Evolutionary conservation across 1,140 invertebrate genomes (phyloP), one percentile per base, ranked within the genome.

Genomic region (Lanistes nyassanus): DNA sequence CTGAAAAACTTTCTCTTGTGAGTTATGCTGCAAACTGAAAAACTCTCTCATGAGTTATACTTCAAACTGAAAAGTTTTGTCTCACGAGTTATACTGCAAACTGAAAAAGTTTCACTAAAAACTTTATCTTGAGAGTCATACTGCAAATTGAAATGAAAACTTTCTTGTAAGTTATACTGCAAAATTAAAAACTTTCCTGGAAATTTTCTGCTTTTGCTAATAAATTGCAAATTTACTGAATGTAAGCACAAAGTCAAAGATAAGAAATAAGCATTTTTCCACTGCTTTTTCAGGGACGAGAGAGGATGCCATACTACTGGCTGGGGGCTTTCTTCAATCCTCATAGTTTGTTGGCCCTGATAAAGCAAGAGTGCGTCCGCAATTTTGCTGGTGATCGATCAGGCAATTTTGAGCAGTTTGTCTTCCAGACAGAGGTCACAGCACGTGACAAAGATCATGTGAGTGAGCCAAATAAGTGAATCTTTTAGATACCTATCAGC

Each of bases 391-490:
- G 70, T 13, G 88, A 89, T 36, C 80, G 85, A 66, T 83, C 81
- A 39, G 88, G 86, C 23, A 86, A 85, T 76, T 85, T 88, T 70
- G 88, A 89, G 67, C 79, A 83, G 58, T 85, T 89, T 69, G 81
- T 85, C 23, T 87, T 88, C 77, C 87, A 89, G 73, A 88, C 87
- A 56, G 88, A 89, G 74, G 83, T 89, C 65, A 90, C 89, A 26
- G 81, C 84, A 7, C 82, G 88, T 69, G 89, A 90, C 78, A 88
- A 88, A 76, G 89, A 89, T 71, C 89, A 90, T 84, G 88, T 90
- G 82, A 85, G 85, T 87, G 6, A 9, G 9, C 26, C 26, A 11
- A 70, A 23, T 2, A n/a, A n/a, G n/a, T n/a, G n/a, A n/a, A n/a
- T n/a, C n/a, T n/a, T n/a, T n/a, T n/a, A n/a, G n/a, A n/a, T n/a